These are phyloP conservation scores for Drosophila lini DNA, from an alignment of 1,140 invertebrate genomes.

Conservation along the genomic window DNA sequence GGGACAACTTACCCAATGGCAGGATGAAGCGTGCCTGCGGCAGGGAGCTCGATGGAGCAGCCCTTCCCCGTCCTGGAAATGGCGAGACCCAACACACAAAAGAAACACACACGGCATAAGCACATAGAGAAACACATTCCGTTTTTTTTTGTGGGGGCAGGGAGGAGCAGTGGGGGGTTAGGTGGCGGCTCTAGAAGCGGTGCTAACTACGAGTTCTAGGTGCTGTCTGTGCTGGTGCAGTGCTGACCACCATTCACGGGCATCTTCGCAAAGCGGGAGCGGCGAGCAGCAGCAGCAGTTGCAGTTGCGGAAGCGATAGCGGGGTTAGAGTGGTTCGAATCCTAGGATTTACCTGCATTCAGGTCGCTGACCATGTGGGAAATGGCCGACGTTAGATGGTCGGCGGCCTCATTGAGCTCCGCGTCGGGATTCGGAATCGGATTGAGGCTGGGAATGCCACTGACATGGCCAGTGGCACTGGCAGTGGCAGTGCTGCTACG, in stretches of 20 bases:
- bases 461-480: slow-evolving; percentile 61
- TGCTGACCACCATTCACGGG: slow-evolving; percentile 44
- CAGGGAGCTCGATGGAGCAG: slow-evolving; percentile 35
- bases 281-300: slow-evolving; percentile 9
- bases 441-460: slow-evolving; percentile 47
- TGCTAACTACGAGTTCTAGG: slow-evolving; percentile 51
- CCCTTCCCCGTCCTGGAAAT: slow-evolving; percentile 62
- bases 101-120: slow-evolving; percentile 56
- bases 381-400: slow-evolving; percentile 98
- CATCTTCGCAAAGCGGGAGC: slow-evolving; percentile 8
- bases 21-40: slow-evolving; percentile 77
- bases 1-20: slow-evolving; percentile 78
- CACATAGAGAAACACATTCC: slow-evolving; percentile 62
- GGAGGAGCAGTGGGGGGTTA: slow-evolving; percentile 11
- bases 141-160: slow-evolving; percentile 12
- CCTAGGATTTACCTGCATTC: slow-evolving; percentile 90
- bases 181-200: slow-evolving; percentile 62
- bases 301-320: slow-evolving; percentile 37
- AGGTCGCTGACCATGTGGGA: slow-evolving; percentile 97
- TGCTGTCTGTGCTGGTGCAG: slow-evolving; percentile 60
- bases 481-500: slow-evolving; percentile 49
- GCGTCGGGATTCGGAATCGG: slow-evolving; percentile 53
- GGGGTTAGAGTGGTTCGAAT: slow-evolving; percentile 5
- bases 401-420: slow-evolving; percentile 90
- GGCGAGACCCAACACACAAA: slow-evolving; percentile 51